phyloP scores from a whole-genome alignment of 2,888 invertebrate species.

The Selenia dentaria region DNA sequence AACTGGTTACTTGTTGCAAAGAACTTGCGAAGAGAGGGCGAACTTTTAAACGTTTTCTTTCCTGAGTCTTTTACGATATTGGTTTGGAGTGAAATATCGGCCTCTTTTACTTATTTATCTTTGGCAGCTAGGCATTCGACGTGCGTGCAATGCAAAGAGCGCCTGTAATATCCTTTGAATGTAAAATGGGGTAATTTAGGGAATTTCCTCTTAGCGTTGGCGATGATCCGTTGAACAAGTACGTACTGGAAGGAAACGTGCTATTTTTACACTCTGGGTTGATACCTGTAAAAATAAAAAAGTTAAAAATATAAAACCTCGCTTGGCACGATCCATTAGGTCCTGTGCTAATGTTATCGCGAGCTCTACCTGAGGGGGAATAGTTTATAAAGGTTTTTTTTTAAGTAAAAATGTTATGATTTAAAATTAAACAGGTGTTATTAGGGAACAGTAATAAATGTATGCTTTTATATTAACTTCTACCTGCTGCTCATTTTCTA shows the following conservation, averaged over 20 bases:
- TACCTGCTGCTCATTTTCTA: too few species aligned
- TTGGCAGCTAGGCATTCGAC: slow-evolving; percentile 57
- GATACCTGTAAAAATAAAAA: slow-evolving; percentile 17
- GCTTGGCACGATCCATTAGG: slow-evolving; percentile 14
- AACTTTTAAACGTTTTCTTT: slow-evolving; percentile 55
- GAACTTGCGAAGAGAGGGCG: slow-evolving; percentile 29
- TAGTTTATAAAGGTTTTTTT: slow-evolving; percentile 24
- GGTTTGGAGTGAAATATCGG: slow-evolving; percentile 71
- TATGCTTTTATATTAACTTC: too few species aligned
- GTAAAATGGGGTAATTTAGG: slow-evolving; percentile 59
- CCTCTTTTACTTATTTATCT: slow-evolving; percentile 72
- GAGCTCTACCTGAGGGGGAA: slow-evolving; percentile 3
- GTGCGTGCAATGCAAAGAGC: slow-evolving; percentile 64
- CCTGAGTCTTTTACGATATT: slow-evolving; percentile 66
- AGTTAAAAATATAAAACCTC: slow-evolving; percentile 18
- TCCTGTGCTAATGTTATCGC: slow-evolving; percentile 13
- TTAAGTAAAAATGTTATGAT: neutral
- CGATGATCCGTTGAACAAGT: slow-evolving; percentile 37
- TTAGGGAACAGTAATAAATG: too few species aligned
- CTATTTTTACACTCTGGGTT: slow-evolving; percentile 15
- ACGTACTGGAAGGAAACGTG: slow-evolving; percentile 13
- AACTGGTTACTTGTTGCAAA: slow-evolving; percentile 27
- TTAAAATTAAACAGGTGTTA: too few species aligned
- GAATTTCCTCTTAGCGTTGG: slow-evolving; percentile 43
- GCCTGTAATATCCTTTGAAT: slow-evolving; percentile 51